These are phyloP conservation scores for Notothenia rossii DNA, from an alignment of 2,113 vertebrate genomes.

Conservation along the genomic window DNA sequence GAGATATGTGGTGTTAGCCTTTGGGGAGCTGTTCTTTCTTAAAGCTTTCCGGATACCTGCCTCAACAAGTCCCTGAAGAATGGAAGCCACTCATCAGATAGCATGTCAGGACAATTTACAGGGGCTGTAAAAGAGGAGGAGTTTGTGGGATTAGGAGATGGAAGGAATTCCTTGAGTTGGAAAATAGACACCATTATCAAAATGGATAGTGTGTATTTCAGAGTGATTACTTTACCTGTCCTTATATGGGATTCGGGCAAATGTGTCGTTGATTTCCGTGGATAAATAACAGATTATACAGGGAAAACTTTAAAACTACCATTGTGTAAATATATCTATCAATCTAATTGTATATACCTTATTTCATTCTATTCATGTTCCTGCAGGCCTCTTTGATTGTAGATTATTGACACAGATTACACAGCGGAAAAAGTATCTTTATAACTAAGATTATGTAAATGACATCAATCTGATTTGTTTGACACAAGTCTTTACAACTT, in stretches of 20 bases:
- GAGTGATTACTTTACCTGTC: background rate
- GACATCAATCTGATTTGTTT: background rate
- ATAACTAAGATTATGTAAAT: background rate
- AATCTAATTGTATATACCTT: no score
- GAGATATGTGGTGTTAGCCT: background rate
- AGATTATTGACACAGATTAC: no score
- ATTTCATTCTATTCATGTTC: no score
- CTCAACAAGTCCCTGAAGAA: background rate
- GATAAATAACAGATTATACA: background rate
- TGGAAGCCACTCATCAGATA: constrained; percentile 6
- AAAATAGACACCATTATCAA: background rate
- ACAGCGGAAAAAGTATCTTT: background rate
- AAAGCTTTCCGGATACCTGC: constrained; percentile 27
- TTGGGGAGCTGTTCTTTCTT: background rate
- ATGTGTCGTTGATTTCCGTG: background rate
- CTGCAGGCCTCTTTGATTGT: no score
- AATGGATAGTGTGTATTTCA: background rate
- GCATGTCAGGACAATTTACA: constrained; percentile 31
- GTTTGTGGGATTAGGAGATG: background rate
- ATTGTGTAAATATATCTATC: no score
- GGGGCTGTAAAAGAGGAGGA: constrained; percentile 3
- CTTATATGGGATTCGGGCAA: background rate
- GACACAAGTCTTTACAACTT: background rate
- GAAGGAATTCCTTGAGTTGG: constrained; percentile 2
- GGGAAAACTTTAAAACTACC: background rate